Percentiles rank a stretch among this genome's conserved stretches.
Evolutionary conservation across 2,797 vertebrate species (phyloP).

Genomic region (Gila robusta): DNA sequence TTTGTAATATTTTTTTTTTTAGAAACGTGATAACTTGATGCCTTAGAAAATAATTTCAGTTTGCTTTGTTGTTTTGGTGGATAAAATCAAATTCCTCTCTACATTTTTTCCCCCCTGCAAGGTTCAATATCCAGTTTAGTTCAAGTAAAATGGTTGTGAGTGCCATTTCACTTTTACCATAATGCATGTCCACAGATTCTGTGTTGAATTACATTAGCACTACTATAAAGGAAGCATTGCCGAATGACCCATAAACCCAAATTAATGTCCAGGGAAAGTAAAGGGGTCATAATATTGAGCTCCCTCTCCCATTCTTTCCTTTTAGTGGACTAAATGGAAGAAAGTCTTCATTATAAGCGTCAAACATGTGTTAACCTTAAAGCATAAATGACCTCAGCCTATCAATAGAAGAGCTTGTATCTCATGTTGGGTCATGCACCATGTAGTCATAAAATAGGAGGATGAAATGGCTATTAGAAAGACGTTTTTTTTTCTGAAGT

Average conservation of each 20-base stretch:
- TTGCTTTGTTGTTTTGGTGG: background rate
- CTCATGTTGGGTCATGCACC: slow-evolving; percentile 57
- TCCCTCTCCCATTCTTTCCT: slow-evolving; percentile 58
- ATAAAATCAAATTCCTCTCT: background rate
- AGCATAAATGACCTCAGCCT: slow-evolving; percentile 69
- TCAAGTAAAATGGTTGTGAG: slow-evolving; percentile 11
- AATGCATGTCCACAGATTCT: slow-evolving; percentile 57
- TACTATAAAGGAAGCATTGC: slow-evolving; percentile 60
- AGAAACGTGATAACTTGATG: background rate
- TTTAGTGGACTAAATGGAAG: slow-evolving; percentile 64
- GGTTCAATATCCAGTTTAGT: background rate
- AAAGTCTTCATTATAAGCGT: slow-evolving; percentile 69
- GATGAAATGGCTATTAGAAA: slow-evolving; percentile 55
- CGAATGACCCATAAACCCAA: slow-evolving; percentile 53
- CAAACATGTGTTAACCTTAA: slow-evolving; percentile 62
- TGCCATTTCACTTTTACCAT: slow-evolving; percentile 28
- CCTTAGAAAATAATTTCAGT: background rate
- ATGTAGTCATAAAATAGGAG: slow-evolving; percentile 66
- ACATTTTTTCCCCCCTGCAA: background rate
- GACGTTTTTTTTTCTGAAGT: slow-evolving; percentile 57
- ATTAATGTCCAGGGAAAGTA: slow-evolving; percentile 40
- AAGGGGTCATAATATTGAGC: slow-evolving; percentile 61
- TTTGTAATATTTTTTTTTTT: background rate
- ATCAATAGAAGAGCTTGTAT: slow-evolving; percentile 63
- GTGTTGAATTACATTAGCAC: slow-evolving; percentile 64